Evolutionary conservation across 2,888 invertebrate genomes (phyloP).

Genomic region (Operophtera brumata): DNA sequence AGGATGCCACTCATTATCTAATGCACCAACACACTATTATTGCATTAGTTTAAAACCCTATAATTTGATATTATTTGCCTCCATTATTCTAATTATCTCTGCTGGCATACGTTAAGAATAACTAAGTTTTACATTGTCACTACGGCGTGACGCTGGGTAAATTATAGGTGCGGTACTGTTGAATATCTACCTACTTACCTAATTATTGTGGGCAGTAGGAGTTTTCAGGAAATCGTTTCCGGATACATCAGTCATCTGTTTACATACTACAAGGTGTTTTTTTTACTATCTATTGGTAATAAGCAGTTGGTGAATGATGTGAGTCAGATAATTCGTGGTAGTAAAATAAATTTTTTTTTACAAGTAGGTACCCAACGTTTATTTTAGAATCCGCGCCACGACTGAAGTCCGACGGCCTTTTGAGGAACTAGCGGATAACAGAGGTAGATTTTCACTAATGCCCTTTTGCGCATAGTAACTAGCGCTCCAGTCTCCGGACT

Average conservation of each 20-base stretch:
- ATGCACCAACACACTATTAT: constrained; percentile 58
- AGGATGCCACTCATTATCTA: constrained; percentile 59
- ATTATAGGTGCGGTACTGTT: constrained; percentile 65
- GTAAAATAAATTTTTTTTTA: background rate
- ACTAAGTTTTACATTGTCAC: constrained; percentile 73
- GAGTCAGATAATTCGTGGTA: constrained; percentile 10
- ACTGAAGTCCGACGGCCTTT: too few relatives aligned
- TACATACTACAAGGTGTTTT: constrained; percentile 23
- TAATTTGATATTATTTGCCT: constrained; percentile 76
- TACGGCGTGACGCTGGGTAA: constrained; percentile 54
- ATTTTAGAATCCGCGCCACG: too few relatives aligned
- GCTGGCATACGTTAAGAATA: constrained; percentile 68
- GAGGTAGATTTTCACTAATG: too few relatives aligned
- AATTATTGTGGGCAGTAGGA: constrained; percentile 33
- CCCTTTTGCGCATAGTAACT: too few relatives aligned
- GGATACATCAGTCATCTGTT: constrained; percentile 44
- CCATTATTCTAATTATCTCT: constrained; percentile 77
- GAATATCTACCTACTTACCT: constrained; percentile 35
- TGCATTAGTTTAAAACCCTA: constrained; percentile 72
- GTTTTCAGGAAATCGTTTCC: constrained; percentile 61
- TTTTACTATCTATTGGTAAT: constrained; percentile 20
- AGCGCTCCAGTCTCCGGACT: too few relatives aligned
- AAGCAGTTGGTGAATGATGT: constrained; percentile 20
- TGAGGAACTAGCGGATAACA: too few relatives aligned
- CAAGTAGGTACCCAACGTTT: background rate